These are phyloP conservation scores for Podarcis lilfordi DNA, from an alignment of 2,797 vertebrate species.

Conservation along the genomic window DNA sequence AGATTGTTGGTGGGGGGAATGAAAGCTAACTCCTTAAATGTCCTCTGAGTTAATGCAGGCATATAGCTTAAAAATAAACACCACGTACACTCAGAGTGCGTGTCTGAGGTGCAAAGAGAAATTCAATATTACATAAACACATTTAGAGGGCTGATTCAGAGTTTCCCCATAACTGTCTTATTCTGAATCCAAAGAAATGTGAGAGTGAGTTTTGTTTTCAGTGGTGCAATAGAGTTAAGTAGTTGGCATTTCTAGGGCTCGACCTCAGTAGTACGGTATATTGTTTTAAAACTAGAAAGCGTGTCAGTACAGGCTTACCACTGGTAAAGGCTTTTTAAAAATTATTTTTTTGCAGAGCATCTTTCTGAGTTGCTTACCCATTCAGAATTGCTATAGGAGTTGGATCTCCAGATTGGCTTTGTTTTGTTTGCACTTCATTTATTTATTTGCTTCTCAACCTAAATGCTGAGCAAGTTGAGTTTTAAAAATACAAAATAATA, in stretches of 20 bases:
- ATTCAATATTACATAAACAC: slow-evolving; percentile 13
- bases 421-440: background rate
- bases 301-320: background rate
- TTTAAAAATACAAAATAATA: background rate
- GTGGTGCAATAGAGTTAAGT: background rate
- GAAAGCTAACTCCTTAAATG: slow-evolving; percentile 28
- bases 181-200: slow-evolving; percentile 24
- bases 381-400: background rate
- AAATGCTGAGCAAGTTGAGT: background rate
- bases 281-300: background rate
- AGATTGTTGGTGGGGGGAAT: background rate
- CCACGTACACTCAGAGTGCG: background rate
- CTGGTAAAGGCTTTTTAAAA: background rate
- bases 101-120: slow-evolving; percentile 45
- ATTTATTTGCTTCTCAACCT: background rate
- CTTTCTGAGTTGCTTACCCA: background rate
- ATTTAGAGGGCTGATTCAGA: slow-evolving; percentile 49
- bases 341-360: background rate
- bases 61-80: slow-evolving; percentile 51
- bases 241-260: background rate
- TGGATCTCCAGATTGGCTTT: background rate
- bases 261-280: background rate
- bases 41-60: background rate
- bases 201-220: slow-evolving; percentile 21
- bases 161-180: slow-evolving; percentile 31